Conservation (phyloP, 2,888 invertebrate species). For the Dynastes maya region DNA sequence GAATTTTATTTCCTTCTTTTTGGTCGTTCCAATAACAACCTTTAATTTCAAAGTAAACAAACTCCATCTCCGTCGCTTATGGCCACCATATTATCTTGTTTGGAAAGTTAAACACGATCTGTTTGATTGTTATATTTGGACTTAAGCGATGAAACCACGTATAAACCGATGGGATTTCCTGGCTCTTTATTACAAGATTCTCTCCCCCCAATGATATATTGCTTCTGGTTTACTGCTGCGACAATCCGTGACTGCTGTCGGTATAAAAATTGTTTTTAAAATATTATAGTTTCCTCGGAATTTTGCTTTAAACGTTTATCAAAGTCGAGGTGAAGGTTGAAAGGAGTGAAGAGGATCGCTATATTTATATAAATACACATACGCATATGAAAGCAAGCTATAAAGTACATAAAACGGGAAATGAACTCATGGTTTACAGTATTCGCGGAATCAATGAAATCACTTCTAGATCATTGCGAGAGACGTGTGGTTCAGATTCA, state of each 20-base stretch:
- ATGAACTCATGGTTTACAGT: conserved; percentile 36
- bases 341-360: conserved; percentile 20
- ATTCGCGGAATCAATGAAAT: conserved; percentile 41
- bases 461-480: conserved; percentile 14
- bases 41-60: conserved; percentile 22
- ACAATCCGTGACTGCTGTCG: neutral
- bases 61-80: conserved; percentile 3
- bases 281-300: too few species aligned
- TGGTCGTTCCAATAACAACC: neutral
- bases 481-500: conserved; percentile 16
- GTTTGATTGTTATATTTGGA: conserved; percentile 17
- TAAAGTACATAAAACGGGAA: conserved; percentile 30
- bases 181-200: neutral
- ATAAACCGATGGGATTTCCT: neutral
- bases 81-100: neutral
- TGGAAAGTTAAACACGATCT: conserved; percentile 18
- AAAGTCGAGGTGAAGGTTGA: neutral
- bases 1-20: neutral
- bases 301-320: neutral
- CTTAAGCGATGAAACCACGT: conserved; percentile 6
- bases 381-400: neutral
- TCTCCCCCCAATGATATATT: neutral
- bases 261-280: neutral
- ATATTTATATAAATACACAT: conserved; percentile 17
- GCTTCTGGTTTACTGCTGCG: conserved; percentile 1